Base-by-base conservation (phyloP, 1,140 invertebrate genomes). In the Archegozetes longisetosus region DNA sequence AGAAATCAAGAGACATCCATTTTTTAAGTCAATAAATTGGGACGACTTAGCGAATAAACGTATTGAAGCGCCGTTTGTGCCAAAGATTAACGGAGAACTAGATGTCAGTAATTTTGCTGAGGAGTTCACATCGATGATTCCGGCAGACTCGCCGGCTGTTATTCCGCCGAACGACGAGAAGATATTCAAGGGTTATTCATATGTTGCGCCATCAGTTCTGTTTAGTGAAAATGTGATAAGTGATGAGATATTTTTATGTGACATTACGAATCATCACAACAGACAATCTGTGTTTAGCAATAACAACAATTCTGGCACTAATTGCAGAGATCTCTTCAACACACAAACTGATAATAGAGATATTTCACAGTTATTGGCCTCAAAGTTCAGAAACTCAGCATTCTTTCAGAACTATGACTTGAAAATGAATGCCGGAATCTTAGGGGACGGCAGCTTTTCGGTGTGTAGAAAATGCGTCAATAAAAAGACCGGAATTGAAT, bases 21-120 rank as follows among this genome's bases (percentile, higher is more conserved):
- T 94, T 71, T 93, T 93, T 71, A 79, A 77, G 67, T 80, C 75
- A 64, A 65, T 88, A 17, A 81, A 86, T 69, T 93, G 89, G 88
- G 73, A 79, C 13, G 80, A 81, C 27, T 71, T 93, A 53, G 77
- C 81, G 1, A 75, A 75, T 2, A 84, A 88, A 68, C 78, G 82
- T 61, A 77, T 89, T 24, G 70, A 78, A 3, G 85, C 88, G 0
- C 88, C 88, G 0, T 87, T 91, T 74, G 80, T 85, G 57, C 88
- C 88, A 14, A 76, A 79, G 28, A 85, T 96, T 51, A 73, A 76
- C 22, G 79, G 84, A 56, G 71, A 65, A 61, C 75, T 91, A 53
- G 93, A 97, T 75, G 88, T 90, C 3, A 89, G 87, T 68, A 95
- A 96, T 75, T 97, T 97, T 74, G 86, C 90, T 26, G 86, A 88